Evolutionary conservation across 2,113 vertebrate species (phyloP).

Genomic region (Sebastes schlegelii): DNA sequence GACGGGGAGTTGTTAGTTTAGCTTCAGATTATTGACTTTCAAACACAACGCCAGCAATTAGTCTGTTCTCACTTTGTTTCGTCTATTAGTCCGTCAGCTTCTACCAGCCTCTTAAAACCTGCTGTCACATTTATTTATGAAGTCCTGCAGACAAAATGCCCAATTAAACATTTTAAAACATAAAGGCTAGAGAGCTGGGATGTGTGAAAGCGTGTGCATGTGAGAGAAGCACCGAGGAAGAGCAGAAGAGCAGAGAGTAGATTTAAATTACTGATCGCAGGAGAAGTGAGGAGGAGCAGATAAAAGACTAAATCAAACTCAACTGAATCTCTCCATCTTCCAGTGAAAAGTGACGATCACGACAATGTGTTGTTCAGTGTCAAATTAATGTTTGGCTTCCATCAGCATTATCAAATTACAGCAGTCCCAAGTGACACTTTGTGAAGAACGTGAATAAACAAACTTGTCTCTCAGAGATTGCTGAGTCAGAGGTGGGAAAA

Average conservation of each 20-base stretch:
- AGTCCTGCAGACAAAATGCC: constrained; percentile 49
- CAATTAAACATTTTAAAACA: constrained; percentile 69
- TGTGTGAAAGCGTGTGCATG: background rate
- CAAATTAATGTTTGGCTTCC: background rate
- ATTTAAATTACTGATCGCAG: constrained; percentile 32
- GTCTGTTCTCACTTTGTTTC: constrained; percentile 50
- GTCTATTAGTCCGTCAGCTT: constrained; percentile 66
- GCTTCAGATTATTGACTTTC: constrained; percentile 80
- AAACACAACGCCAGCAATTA: constrained; percentile 80
- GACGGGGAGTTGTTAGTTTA: constrained; percentile 67
- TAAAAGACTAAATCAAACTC: background rate
- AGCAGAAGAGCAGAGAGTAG: background rate
- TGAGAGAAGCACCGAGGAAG: background rate
- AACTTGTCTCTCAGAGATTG: too few relatives aligned
- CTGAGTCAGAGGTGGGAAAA: too few relatives aligned
- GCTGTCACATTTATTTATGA: constrained; percentile 61
- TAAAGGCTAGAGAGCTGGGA: background rate
- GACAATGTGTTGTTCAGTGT: background rate
- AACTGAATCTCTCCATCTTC: background rate
- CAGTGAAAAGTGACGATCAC: background rate
- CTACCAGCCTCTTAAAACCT: constrained; percentile 58
- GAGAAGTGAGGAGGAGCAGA: background rate
- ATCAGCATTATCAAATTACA: too few relatives aligned
- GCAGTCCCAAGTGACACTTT: too few relatives aligned
- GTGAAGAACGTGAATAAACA: too few relatives aligned